phyloP scores from a whole-genome alignment of 2,888 invertebrate species.

The Leptinotarsa juncta region DNA sequence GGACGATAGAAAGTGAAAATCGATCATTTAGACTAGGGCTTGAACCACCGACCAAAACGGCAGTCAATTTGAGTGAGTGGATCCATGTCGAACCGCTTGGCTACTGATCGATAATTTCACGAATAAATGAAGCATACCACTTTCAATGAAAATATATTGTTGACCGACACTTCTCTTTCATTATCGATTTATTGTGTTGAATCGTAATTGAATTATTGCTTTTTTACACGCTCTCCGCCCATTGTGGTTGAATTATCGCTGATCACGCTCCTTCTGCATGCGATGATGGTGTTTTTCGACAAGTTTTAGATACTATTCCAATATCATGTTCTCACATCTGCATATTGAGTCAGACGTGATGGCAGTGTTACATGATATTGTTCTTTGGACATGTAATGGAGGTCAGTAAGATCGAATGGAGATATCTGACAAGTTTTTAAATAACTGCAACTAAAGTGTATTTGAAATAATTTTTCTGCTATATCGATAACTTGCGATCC shows the following conservation, averaged over 20 bases:
- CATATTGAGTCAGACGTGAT: background rate
- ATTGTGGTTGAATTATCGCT: slow-evolving; percentile 31
- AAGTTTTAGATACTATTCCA: slow-evolving; percentile 5
- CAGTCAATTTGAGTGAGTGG: too few relatives aligned
- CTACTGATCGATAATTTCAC: too few relatives aligned
- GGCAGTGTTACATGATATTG: background rate
- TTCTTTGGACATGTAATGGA: background rate
- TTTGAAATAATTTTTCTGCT: too few relatives aligned
- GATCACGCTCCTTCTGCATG: slow-evolving; percentile 35
- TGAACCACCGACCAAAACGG: too few relatives aligned
- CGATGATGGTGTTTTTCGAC: slow-evolving; percentile 16
- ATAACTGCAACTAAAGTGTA: too few relatives aligned
- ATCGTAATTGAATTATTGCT: slow-evolving; percentile 41
- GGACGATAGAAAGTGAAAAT: too few relatives aligned
- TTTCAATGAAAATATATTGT: slow-evolving; percentile 6
- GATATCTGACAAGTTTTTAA: too few relatives aligned
- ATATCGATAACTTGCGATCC: too few relatives aligned
- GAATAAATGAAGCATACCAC: slow-evolving; percentile 7
- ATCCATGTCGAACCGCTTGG: too few relatives aligned
- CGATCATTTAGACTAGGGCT: too few relatives aligned
- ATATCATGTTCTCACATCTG: background rate
- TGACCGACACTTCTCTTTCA: slow-evolving; percentile 14
- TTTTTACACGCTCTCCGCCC: slow-evolving; percentile 33
- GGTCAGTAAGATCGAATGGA: too few relatives aligned
- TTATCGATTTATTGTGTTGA: slow-evolving; percentile 42